phyloP scores from a whole-genome alignment of 92 coral and sea anemone species.

The Porites rus region DNA sequence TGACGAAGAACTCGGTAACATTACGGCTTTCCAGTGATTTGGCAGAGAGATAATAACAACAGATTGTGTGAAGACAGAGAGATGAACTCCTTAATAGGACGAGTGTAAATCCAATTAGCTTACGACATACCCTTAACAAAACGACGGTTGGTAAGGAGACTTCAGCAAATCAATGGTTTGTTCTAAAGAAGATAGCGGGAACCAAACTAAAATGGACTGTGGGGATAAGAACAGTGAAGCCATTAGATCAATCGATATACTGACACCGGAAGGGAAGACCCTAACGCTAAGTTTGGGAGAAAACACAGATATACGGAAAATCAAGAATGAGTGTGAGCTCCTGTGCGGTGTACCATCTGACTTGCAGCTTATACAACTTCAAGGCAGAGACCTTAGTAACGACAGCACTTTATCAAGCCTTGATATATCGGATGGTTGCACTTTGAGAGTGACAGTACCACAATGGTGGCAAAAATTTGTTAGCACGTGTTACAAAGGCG shows the following conservation, averaged over 20 bases:
- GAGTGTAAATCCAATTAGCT: background rate
- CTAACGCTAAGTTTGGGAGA: constrained; percentile 30
- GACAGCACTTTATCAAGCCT: constrained; percentile 17
- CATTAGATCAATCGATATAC: constrained; percentile 18
- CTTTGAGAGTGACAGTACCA: constrained; percentile 51
- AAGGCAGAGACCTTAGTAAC: constrained; percentile 24
- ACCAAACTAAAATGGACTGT: constrained; percentile 23
- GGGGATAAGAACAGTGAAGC: background rate
- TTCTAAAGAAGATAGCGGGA: constrained; percentile 29
- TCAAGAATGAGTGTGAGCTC: constrained; percentile 58
- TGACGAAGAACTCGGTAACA: background rate
- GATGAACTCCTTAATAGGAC: background rate
- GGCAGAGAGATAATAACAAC: background rate
- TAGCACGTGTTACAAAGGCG: constrained; percentile 64
- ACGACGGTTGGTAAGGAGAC: background rate
- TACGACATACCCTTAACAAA: background rate
- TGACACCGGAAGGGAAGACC: constrained; percentile 50
- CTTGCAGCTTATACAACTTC: constrained; percentile 39
- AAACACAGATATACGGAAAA: constrained; percentile 27
- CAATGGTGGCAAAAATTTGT: constrained; percentile 83
- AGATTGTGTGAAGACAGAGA: background rate
- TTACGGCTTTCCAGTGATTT: background rate
- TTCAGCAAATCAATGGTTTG: constrained; percentile 36
- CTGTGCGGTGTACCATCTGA: constrained; percentile 72
- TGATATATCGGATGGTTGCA: constrained; percentile 24